phyloP scores from a whole-genome alignment of 2,797 vertebrate species.

The Monodelphis domestica region DNA sequence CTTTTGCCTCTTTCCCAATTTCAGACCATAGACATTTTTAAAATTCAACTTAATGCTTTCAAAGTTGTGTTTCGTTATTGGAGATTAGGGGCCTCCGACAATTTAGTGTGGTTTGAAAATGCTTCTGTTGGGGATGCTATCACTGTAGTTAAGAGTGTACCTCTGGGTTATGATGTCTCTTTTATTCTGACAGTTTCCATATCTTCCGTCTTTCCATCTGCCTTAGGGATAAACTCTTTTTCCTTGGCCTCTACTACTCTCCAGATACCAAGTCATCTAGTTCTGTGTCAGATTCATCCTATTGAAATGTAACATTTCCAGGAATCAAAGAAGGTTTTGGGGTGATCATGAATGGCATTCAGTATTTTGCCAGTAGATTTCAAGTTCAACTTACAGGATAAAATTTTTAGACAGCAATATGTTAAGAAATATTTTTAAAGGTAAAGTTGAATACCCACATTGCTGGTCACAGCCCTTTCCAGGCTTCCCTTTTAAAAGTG shows the following conservation, averaged over 20 bases:
- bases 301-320: slow-evolving; percentile 10
- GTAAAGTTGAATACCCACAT: background rate
- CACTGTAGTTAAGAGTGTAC: background rate
- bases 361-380: background rate
- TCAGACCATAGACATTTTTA: background rate
- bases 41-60: background rate
- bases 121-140: slow-evolving; percentile 20
- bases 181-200: background rate
- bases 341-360: background rate
- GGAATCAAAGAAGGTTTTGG: background rate
- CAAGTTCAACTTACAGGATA: background rate
- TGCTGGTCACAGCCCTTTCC: background rate
- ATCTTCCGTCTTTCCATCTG: background rate
- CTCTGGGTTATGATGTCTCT: background rate
- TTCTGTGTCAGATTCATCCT: background rate
- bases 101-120: slow-evolving; percentile 11
- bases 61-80: background rate
- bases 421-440: background rate
- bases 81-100: background rate
- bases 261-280: background rate
- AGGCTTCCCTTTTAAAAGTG: background rate
- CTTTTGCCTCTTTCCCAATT: background rate
- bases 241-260: background rate
- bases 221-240: slow-evolving; percentile 28
- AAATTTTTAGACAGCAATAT: background rate